Base-by-base conservation (phyloP, 2,888 invertebrate genomes). In the Brassicogethes aeneus region DNA sequence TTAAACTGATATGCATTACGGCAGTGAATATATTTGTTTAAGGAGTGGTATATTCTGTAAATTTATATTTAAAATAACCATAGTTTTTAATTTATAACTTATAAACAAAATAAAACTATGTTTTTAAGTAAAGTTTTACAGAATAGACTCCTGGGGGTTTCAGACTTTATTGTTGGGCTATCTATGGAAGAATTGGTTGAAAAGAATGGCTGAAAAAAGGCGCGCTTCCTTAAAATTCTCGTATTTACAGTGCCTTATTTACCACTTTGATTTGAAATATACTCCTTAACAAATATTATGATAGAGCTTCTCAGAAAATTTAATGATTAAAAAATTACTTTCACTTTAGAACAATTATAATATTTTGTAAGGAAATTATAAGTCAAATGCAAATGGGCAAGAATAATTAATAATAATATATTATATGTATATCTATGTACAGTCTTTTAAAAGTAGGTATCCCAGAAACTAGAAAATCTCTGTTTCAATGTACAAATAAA, bases 401-500 rank as follows among this genome's bases (percentile, higher is more conserved):
- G 10, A 10, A 23, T 23, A 23, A 23, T 23, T 23, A 23, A 7
- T 23, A 23, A 23, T 23, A n/a, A 23, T 23, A 23, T 23, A 23
- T 23, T 23, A 23, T 23, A 23, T 23, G 10, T 23, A 23, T 23
- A 23, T 23, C 23, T 23, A 23, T 23, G 23, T 23, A 23, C 23
- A 23, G 23, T 23, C 23, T 23, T 23, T 23, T 23, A 7, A 10
- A 23, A 23, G 23, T 10, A 10, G 23, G 23, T 23, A 23, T 23
- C 23, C 23, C 23, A 23, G 23, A 23, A 23, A 23, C 23, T 23
- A 23, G 5, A 23, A n/a, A 10, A 7, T 23, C 23, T 23, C 23
- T 23, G 23, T 23, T 23, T 23, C 23, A 23, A 23, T 23, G 23
- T 23, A 23, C 23, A 23, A 23, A 23, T 23, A 23, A 23, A 23